Base-by-base conservation (phyloP, 2,797 vertebrate genomes). In the Acanthiza pusilla region DNA sequence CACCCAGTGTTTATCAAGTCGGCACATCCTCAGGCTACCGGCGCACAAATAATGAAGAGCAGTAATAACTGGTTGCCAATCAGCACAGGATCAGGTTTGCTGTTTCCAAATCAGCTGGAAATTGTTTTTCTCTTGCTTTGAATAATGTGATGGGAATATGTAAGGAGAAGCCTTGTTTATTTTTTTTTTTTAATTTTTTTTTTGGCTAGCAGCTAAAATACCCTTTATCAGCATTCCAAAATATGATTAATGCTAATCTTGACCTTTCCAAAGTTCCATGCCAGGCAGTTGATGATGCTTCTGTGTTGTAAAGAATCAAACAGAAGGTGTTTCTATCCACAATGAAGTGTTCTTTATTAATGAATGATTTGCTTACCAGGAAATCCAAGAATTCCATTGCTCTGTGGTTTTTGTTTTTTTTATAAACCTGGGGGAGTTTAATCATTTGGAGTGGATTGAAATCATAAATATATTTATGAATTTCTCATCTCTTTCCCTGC, bases 381-480 rank as follows among this genome's bases (percentile, higher is more conserved):
- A 96, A 96, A 94, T 94, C 95, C 57, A 89, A 75, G 32, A 86
- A 87, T 75, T 96, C 55, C 21, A 92, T 88, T 70, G 45, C 79
- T 38, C 30, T 82, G 67, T 80, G 21, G 88, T 60, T 36, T 38
- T 34, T 40, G 40, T 48, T 45, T 34, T 63, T 40, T n/a, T 27
- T 36, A 54, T 72, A 79, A 83, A 71, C 81, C 84, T 88, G 57
- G 20, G 55, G 63, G 63, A 93, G 66, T 96, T 97, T 97, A 97
- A 97, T 98, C 97, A 97, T 95, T 96, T 95, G 94, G 94, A 88
- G 96, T 92, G 78, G 83, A 68, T 91, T 96, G 92, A 82, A 96
- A 80, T 73, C 90, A 97, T 97, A 96, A 97, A 98, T 97, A 95
- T 92, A 96, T 97, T 97, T 97, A 98, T 96, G 95, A 97, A 93